Percentiles rank a stretch among this genome's conserved stretches.
Conservation (phyloP, 2,113 vertebrate species). For the Morphnarchus princeps region DNA sequence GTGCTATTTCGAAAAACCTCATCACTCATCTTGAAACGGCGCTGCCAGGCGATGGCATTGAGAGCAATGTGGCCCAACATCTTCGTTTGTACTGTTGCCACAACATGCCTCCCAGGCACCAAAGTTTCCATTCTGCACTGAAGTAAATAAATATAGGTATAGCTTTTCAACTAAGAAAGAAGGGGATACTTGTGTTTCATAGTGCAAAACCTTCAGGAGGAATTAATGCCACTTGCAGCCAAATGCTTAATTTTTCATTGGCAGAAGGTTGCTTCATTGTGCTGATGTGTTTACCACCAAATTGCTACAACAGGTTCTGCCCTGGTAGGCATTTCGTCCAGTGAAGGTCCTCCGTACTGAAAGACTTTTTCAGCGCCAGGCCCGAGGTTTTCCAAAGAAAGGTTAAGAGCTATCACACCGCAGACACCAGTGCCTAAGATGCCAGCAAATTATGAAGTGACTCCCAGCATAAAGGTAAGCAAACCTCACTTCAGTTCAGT, state of each 20-base stretch:
- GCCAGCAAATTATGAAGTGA: background rate
- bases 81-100: background rate
- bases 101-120: background rate
- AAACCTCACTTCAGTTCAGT: background rate
- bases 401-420: background rate
- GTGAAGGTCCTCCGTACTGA: background rate
- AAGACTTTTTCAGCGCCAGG: background rate
- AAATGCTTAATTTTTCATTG: background rate
- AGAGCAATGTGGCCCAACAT: background rate
- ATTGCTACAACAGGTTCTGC: background rate
- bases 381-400: background rate
- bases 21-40: background rate
- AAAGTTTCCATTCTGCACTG: background rate
- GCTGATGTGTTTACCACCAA: background rate
- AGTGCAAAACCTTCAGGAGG: background rate
- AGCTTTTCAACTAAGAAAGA: background rate
- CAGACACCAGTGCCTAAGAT: background rate
- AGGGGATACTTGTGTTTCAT: background rate
- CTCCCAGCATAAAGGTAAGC: background rate
- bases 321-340: background rate
- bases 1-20: background rate
- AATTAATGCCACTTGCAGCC: background rate
- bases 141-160: background rate
- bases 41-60: background rate
- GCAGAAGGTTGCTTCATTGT: background rate